phyloP scores from a whole-genome alignment of 2,888 invertebrate genomes.

The Aporophyla lueneburgensis region DNA sequence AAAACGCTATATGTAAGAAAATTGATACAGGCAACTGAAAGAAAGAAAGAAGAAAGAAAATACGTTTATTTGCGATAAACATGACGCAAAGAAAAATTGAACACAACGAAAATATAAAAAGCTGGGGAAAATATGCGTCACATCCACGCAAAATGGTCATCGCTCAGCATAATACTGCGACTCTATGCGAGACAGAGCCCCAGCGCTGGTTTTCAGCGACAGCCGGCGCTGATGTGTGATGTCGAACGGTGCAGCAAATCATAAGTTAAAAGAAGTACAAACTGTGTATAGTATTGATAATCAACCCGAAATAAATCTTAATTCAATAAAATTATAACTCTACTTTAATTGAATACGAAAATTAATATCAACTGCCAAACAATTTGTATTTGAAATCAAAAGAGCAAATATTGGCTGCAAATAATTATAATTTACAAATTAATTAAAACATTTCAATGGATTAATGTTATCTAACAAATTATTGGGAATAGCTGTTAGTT shows the following conservation, averaged over 20 bases:
- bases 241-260: too few relatives aligned
- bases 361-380: conserved; percentile 27
- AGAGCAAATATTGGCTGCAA: conserved; percentile 38
- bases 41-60: too few relatives aligned
- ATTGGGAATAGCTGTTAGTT: conserved; percentile 18
- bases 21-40: neutral
- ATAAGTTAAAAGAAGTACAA: too few relatives aligned
- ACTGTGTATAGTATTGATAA: neutral
- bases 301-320: neutral
- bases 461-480: conserved; percentile 26
- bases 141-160: too few relatives aligned
- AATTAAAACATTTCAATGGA: conserved; percentile 34
- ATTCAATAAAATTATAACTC: neutral
- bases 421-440: conserved; percentile 37
- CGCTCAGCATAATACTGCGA: too few relatives aligned
- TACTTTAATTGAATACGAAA: conserved; percentile 20
- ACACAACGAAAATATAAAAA: too few relatives aligned
- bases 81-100: too few relatives aligned
- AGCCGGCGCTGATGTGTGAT: too few relatives aligned
- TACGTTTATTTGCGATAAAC: too few relatives aligned
- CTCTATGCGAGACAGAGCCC: too few relatives aligned
- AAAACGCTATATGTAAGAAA: neutral
- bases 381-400: conserved; percentile 36
- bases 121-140: too few relatives aligned
- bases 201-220: too few relatives aligned